Evolutionary conservation across 2,797 vertebrate species (phyloP).

Genomic region (Sylvia borin): DNA sequence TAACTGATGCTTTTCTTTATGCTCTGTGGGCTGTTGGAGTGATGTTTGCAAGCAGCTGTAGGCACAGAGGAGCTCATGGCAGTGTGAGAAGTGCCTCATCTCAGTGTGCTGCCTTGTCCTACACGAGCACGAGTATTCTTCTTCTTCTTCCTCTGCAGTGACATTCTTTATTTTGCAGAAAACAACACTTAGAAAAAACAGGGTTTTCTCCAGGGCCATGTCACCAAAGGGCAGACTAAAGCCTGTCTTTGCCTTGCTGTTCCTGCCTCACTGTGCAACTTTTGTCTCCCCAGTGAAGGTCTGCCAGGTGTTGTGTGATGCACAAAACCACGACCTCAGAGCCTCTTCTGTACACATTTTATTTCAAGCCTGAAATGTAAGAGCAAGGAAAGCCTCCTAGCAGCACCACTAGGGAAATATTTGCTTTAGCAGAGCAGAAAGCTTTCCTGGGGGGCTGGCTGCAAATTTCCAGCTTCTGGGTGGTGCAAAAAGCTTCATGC

Average conservation of each 20-base stretch:
- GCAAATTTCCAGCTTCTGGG: background rate
- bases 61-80: background rate
- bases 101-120: background rate
- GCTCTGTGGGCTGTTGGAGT: background rate
- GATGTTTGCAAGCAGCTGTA: background rate
- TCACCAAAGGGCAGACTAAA: background rate
- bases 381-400: background rate
- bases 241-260: background rate
- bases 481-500: background rate
- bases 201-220: background rate
- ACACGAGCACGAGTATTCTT: rapidly evolving
- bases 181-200: background rate
- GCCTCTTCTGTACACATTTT: background rate
- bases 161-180: background rate
- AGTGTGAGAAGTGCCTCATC: background rate
- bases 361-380: background rate
- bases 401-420: background rate
- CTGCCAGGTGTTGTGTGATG: background rate
- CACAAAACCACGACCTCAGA: background rate
- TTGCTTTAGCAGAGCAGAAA: background rate
- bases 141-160: background rate
- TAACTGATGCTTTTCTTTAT: background rate
- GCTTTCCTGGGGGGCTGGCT: background rate
- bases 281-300: background rate
- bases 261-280: rapidly evolving